Evolutionary conservation across 2,113 vertebrate species (phyloP).

Genomic region (Petrocephalus microphthalmus): DNA sequence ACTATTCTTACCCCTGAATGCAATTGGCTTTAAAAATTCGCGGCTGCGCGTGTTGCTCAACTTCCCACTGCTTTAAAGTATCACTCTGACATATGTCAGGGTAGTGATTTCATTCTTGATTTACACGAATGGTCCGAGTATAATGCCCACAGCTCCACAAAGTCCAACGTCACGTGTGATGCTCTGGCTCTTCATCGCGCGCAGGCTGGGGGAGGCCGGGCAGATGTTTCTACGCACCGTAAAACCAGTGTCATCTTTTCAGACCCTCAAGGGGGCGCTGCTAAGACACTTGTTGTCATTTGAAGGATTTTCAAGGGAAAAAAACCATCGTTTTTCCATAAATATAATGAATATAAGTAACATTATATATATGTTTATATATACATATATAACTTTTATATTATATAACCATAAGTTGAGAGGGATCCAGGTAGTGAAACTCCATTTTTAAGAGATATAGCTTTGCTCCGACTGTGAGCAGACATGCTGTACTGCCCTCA

Average conservation of each 20-base stretch:
- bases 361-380: too few relatives aligned
- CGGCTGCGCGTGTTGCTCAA: neutral
- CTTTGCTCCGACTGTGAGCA: neutral
- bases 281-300: slow-evolving; percentile 8
- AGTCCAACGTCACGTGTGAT: neutral
- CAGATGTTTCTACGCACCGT: neutral
- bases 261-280: slow-evolving; percentile 4
- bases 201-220: neutral
- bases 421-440: neutral
- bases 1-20: neutral
- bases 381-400: neutral
- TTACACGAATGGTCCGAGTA: neutral
- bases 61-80: neutral
- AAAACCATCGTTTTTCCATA: neutral
- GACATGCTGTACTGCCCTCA: slow-evolving; percentile 4
- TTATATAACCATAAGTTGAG: neutral
- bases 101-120: neutral
- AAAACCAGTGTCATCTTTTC: neutral
- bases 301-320: neutral
- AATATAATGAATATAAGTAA: neutral
- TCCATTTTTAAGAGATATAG: neutral
- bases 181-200: neutral
- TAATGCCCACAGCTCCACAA: neutral
- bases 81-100: neutral
- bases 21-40: neutral